Evolutionary conservation across 2,113 vertebrate species (phyloP), one percentile per base, ranked within the genome.

Genomic region (Excalfactoria chinensis): DNA sequence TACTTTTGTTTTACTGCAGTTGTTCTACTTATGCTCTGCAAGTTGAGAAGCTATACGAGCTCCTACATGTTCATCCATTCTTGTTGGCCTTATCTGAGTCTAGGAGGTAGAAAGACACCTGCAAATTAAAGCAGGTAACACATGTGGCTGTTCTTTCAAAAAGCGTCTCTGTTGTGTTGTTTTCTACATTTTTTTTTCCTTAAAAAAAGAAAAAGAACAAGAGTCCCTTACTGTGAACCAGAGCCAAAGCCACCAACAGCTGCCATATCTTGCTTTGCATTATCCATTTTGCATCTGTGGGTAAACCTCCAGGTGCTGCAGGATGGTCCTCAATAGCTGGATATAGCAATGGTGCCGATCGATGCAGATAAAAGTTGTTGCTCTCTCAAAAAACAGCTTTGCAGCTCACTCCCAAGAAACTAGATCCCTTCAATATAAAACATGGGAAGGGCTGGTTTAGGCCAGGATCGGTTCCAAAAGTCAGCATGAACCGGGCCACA

Each of bases 391-490:
- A 59, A 63, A 4, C 46, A 59, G 0, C 43, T 81, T 81, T 13
- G 5, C 37, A 74, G 34, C 13, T 81, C 7, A 6, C 10, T 84
- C 17, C 34, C 23, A 86, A 56, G 20, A 84, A 86, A 40, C 3
- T 17, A 62, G 5, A 32, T 34, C 20, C 56, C 46, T 74, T 41
- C 1, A 3, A 78, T 78, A 78, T 26, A 70, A 49, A 41, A n/a
- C 1, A 6, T 23, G 16, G 25, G n/a, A 44, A 25, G 15, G 16
- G 7, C 0, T 48, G 23, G 5, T n/a, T 84, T 22, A 66, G n/a
- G 15, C 16, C 60, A 18, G 23, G 35, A 4, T 18, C 7, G 5
- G 35, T 62, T 62, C 60, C 63, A 55, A 59, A 63, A n/a, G 74
- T 19, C 21, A 34, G 1, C 6, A 43, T 25, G 32, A 28, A 71